A percentile compares a stretch with the other conserved stretches of the same genome.
These are phyloP conservation scores for Eleutherodactylus coqui DNA, from an alignment of 2,797 vertebrate genomes.

Conservation along the genomic window DNA sequence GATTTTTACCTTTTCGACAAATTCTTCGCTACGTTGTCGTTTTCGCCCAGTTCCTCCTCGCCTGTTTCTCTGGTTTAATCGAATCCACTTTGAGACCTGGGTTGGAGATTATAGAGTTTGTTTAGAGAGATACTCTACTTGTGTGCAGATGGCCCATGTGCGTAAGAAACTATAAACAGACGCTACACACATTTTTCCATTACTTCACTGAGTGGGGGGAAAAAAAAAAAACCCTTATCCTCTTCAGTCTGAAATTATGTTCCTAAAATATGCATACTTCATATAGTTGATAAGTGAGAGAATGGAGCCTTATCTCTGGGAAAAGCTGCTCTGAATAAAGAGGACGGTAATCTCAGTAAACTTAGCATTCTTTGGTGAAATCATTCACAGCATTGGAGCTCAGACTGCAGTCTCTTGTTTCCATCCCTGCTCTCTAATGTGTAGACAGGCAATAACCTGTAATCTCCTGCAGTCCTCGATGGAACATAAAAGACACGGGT, in stretches of 20 bases:
- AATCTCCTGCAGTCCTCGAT: too few relatives aligned
- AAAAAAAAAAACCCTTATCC: constrained; percentile 50
- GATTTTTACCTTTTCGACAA: constrained; percentile 88
- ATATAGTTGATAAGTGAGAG: constrained; percentile 47
- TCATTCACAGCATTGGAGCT: background rate
- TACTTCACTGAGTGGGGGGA: constrained; percentile 66
- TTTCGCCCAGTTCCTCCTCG: constrained; percentile 86
- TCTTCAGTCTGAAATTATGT: background rate
- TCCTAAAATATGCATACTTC: constrained; percentile 38
- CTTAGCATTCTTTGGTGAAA: constrained; percentile 2
- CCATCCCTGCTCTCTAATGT: background rate
- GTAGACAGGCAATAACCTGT: background rate
- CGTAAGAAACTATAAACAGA: constrained; percentile 71
- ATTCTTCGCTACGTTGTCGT: constrained; percentile 76
- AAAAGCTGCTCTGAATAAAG: constrained; percentile 53
- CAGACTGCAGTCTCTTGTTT: background rate
- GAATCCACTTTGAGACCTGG: constrained; percentile 93
- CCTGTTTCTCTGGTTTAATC: constrained; percentile 78
- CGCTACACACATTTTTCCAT: constrained; percentile 66
- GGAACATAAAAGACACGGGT: background rate
- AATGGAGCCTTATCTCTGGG: constrained; percentile 60
- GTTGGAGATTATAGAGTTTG: constrained; percentile 72
- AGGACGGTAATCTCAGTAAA: constrained; percentile 7
- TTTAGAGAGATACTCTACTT: constrained; percentile 59
- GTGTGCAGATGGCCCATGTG: constrained; percentile 64